Percentiles rank a stretch among this genome's conserved stretches.
Conservation (phyloP, 37 sponge, comb jelly and placozoan genomes). For the Haliclona indistincta region DNA sequence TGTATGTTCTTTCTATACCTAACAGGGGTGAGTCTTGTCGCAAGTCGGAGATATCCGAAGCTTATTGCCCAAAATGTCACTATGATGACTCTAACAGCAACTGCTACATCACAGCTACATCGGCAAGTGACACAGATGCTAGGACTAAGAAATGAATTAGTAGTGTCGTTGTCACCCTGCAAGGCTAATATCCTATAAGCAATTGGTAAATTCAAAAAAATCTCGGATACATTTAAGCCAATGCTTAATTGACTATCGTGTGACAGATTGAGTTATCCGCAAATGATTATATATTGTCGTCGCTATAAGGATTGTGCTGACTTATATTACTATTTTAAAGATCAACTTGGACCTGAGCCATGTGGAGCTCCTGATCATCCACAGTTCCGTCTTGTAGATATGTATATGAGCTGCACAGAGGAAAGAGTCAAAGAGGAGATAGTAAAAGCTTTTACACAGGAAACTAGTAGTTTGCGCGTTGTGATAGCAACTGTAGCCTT, state of each 20-base stretch:
- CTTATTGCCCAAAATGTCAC: not conserved
- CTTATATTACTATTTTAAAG: not conserved
- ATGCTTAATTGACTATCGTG: not conserved
- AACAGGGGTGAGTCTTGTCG: too few relatives aligned
- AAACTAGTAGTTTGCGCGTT: not conserved
- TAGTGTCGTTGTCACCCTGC: slow-evolving; percentile 19
- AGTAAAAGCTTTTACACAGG: not conserved
- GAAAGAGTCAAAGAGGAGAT: slow-evolving; percentile 14
- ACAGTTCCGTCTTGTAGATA: slow-evolving; percentile 32
- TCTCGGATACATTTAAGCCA: not conserved
- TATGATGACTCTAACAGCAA: slow-evolving; percentile 31
- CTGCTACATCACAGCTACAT: too few relatives aligned
- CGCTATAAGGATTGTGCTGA: too few relatives aligned
- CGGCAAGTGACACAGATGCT: not conserved
- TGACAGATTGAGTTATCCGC: not conserved
- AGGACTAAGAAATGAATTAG: slow-evolving; percentile 6
- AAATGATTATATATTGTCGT: slow-evolving; percentile 24
- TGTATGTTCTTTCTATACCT: too few relatives aligned
- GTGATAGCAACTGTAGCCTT: slow-evolving; percentile 38
- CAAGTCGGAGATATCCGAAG: slow-evolving; percentile 19
- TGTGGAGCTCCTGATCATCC: slow-evolving; percentile 10
- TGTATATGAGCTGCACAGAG: slow-evolving; percentile 39
- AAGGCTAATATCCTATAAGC: slow-evolving; percentile 5
- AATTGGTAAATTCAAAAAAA: not conserved
- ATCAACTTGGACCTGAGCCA: slow-evolving; percentile 14